Evolutionary conservation across 2,888 invertebrate species (phyloP).

Genomic region (Callimorpha dominula): DNA sequence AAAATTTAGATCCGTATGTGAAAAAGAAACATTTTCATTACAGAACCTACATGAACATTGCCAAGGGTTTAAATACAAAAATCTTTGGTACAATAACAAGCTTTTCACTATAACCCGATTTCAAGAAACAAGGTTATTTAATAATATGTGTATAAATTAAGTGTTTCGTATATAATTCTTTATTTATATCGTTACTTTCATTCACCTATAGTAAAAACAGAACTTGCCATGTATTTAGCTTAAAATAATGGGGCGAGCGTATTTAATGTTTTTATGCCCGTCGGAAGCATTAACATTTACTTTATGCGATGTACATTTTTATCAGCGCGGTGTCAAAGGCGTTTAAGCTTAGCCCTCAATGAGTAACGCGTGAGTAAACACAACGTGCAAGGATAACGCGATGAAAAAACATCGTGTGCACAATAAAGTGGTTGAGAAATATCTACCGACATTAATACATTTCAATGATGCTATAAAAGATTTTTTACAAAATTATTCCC

Average conservation of each 20-base stretch:
- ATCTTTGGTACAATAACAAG: neutral
- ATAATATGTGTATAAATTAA: neutral
- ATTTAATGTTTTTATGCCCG: constrained; percentile 15
- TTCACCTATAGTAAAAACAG: neutral
- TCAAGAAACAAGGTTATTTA: neutral
- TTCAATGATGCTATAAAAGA: constrained; percentile 4
- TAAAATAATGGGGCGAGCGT: neutral
- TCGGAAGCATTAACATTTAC: constrained; percentile 25
- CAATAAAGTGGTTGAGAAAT: constrained; percentile 31
- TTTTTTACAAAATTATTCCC: neutral
- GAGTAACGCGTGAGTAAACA: constrained; percentile 44
- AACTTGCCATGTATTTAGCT: constrained; percentile 3
- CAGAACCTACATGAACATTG: neutral
- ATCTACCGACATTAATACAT: constrained; percentile 24
- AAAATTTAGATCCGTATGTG: too few relatives aligned
- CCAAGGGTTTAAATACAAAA: neutral
- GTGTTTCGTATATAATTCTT: neutral
- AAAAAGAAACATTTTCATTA: neutral
- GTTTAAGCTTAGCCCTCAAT: constrained; percentile 43
- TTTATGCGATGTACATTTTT: constrained; percentile 36
- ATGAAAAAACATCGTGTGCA: constrained; percentile 38
- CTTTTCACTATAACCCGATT: neutral
- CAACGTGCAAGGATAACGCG: constrained; percentile 39
- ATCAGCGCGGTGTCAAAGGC: constrained; percentile 42
- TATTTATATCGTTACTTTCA: neutral